Evolutionary conservation across 2,888 invertebrate species (phyloP).

Genomic region (Lasius platythorax): DNA sequence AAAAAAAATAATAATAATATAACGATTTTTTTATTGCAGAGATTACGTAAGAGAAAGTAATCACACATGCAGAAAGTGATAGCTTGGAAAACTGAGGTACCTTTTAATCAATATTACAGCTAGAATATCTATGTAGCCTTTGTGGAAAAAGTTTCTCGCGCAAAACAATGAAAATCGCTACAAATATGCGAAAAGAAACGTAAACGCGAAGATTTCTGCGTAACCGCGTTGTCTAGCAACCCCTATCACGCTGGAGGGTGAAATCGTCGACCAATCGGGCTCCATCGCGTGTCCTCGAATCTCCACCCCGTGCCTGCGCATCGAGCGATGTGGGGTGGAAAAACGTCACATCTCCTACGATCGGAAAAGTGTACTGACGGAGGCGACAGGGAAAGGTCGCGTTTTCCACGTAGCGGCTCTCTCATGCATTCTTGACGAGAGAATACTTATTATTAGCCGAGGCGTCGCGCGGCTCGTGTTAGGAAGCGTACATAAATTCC

Average conservation of each 20-base stretch:
- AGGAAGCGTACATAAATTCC: not conserved
- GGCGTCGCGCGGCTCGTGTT: conserved; percentile 1
- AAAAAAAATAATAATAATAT: not conserved
- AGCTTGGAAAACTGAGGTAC: not conserved
- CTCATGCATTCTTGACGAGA: conserved; percentile 64
- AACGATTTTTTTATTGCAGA: not conserved
- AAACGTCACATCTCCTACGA: conserved; percentile 55
- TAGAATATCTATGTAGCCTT: not conserved
- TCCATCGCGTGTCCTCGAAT: conserved; percentile 58
- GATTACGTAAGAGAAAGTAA: not conserved
- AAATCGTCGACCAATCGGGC: conserved; percentile 57
- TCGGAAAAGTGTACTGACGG: conserved; percentile 29
- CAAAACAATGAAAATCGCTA: not conserved
- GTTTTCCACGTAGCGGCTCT: conserved; percentile 52
- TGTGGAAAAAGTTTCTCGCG: not conserved
- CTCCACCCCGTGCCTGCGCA: conserved; percentile 20
- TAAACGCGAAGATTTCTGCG: not conserved
- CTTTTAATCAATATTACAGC: not conserved
- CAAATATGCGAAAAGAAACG: not conserved
- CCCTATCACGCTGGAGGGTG: not conserved
- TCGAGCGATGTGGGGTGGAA: conserved; percentile 58
- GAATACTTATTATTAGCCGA: conserved; percentile 40
- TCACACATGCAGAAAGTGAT: not conserved
- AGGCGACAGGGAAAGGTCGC: conserved; percentile 60
- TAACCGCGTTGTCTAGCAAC: not conserved